These are phyloP conservation scores for Cheilosia grossa DNA, from an alignment of 2,888 invertebrate genomes.

Conservation along the genomic window DNA sequence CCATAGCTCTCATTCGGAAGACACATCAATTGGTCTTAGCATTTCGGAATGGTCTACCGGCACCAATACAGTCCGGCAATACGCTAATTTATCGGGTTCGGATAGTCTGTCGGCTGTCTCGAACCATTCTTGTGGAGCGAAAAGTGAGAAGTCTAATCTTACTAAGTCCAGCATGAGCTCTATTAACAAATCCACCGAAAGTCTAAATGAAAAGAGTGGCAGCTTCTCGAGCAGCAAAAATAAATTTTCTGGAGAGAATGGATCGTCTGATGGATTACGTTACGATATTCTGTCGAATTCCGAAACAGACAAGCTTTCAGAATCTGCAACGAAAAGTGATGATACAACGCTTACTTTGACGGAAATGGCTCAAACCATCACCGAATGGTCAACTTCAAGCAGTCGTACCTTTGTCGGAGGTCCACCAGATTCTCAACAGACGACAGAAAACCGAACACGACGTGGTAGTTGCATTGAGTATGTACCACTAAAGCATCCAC, in stretches of 20 bases:
- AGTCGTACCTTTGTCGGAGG: conserved; percentile 89
- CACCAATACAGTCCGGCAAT: conserved; percentile 92
- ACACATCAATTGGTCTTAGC: conserved; percentile 93
- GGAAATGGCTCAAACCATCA: conserved; percentile 90
- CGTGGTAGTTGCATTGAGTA: conserved; percentile 79
- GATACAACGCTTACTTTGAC: conserved; percentile 89
- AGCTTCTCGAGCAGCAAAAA: conserved; percentile 80
- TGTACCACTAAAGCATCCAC: conserved; percentile 81
- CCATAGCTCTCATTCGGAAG: conserved; percentile 93
- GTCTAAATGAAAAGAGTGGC: conserved; percentile 82
- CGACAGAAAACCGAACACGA: conserved; percentile 67
- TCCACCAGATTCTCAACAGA: conserved; percentile 69
- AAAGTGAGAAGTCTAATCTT: conserved; percentile 86
- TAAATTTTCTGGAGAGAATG: conserved; percentile 82
- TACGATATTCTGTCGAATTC: conserved; percentile 87
- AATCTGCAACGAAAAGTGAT: conserved; percentile 91
- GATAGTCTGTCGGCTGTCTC: conserved; percentile 86
- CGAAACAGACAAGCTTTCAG: conserved; percentile 85
- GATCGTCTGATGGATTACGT: conserved; percentile 83
- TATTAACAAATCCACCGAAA: conserved; percentile 85
- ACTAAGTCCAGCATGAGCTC: conserved; percentile 86
- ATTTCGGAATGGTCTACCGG: conserved; percentile 95
- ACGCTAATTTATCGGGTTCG: conserved; percentile 89
- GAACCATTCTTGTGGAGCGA: conserved; percentile 85
- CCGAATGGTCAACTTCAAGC: conserved; percentile 92